Percentiles rank a stretch among this genome's conserved stretches.
Evolutionary conservation across 2,113 vertebrate species (phyloP).

Genomic region (Dolichotis patagonum): DNA sequence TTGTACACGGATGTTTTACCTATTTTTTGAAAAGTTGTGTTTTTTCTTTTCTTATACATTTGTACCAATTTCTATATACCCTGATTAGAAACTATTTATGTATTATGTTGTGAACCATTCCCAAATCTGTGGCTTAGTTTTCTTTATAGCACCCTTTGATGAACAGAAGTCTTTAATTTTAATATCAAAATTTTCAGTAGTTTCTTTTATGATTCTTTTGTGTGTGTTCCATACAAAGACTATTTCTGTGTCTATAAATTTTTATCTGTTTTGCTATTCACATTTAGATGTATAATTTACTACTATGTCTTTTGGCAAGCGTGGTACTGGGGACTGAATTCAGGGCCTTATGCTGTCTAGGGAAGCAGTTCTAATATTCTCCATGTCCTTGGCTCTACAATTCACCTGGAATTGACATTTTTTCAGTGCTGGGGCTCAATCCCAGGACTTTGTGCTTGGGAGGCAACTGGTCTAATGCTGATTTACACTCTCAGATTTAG

Average conservation of each 20-base stretch:
- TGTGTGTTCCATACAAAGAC: slow-evolving; percentile 17
- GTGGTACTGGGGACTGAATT: not conserved
- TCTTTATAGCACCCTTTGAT: slow-evolving; percentile 19
- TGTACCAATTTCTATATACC: slow-evolving; percentile 51
- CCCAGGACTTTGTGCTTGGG: not conserved
- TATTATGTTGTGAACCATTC: not conserved
- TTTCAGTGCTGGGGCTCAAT: not conserved
- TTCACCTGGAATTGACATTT: not conserved
- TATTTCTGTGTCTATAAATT: slow-evolving; percentile 21
- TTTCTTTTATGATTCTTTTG: slow-evolving; percentile 12
- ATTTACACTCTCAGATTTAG: not conserved
- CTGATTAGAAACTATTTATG: not conserved
- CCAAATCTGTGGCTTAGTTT: slow-evolving; percentile 22
- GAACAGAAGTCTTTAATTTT: slow-evolving; percentile 52
- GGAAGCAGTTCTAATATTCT: not conserved
- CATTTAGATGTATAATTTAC: not conserved
- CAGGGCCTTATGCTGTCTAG: not conserved
- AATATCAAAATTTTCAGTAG: slow-evolving; percentile 21
- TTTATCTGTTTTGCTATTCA: slow-evolving; percentile 48
- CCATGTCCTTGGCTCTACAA: not conserved
- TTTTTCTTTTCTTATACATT: slow-evolving; percentile 21
- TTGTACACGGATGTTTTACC: slow-evolving; percentile 9
- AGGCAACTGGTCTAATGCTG: not conserved
- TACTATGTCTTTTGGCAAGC: not conserved
- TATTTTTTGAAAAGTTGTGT: not conserved